Conservation (phyloP, 2,888 invertebrate species). For the Anticlea derivata region DNA sequence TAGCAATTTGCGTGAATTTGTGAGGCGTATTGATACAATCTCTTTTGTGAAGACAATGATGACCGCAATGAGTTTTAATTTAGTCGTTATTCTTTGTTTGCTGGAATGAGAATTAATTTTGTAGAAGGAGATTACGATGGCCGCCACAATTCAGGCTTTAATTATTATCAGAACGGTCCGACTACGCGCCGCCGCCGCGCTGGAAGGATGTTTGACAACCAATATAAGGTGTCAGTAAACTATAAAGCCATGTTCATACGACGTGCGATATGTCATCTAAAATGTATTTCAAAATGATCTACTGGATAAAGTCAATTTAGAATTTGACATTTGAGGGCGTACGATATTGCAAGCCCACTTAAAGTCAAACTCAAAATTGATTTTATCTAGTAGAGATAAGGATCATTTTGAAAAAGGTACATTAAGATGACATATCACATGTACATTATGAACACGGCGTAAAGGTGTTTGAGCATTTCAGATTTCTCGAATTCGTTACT, state of each 20-base stretch:
- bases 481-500: not conserved
- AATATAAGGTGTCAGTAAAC: constrained; percentile 13
- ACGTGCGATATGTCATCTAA: too few species aligned
- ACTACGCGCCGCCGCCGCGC: not conserved
- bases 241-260: too few species aligned
- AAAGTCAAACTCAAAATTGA: too few species aligned
- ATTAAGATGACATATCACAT: too few species aligned
- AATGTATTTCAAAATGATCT: too few species aligned
- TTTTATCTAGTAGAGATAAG: too few species aligned
- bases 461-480: constrained; percentile 4
- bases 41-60: constrained; percentile 51
- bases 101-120: constrained; percentile 30
- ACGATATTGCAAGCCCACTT: too few species aligned
- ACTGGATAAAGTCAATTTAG: too few species aligned
- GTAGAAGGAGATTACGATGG: constrained; percentile 10
- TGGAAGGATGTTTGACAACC: not conserved
- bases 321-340: too few species aligned
- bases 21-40: constrained; percentile 54
- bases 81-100: constrained; percentile 46
- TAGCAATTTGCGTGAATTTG: constrained; percentile 49
- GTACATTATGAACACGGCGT: too few species aligned
- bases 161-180: constrained; percentile 14
- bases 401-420: too few species aligned
- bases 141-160: constrained; percentile 12
- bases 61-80: constrained; percentile 49